Evolutionary conservation across 2,888 invertebrate species (phyloP).

Genomic region (Allacma fusca): DNA sequence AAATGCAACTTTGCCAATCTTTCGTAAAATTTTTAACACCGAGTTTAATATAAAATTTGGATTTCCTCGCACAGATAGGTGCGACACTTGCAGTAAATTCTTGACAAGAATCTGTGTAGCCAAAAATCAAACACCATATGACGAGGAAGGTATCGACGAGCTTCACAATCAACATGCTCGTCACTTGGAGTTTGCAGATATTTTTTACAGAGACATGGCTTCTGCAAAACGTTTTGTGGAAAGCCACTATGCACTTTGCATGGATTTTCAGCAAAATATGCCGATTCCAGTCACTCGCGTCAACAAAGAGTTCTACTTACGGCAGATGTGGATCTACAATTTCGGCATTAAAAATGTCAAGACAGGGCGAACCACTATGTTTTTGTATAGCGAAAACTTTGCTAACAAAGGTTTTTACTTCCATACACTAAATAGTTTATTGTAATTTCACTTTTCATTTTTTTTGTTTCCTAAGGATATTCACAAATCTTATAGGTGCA

Average conservation of each 20-base stretch:
- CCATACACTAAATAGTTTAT: too few species aligned
- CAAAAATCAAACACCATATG: too few species aligned
- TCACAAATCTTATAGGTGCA: too few species aligned
- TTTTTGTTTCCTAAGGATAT: too few species aligned
- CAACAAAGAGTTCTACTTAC: conserved; percentile 39
- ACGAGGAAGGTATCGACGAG: too few species aligned
- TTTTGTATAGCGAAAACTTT: conserved; percentile 33
- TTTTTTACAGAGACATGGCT: conserved; percentile 25
- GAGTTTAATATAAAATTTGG: conserved; percentile 44
- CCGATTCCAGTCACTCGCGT: conserved; percentile 46
- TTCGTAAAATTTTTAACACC: conserved; percentile 33
- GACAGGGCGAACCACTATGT: conserved; percentile 27
- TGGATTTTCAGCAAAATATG: conserved; percentile 49
- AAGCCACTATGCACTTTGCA: conserved; percentile 4
- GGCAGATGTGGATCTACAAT: conserved; percentile 46
- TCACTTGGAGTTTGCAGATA: conserved; percentile 13
- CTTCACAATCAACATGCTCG: too few species aligned
- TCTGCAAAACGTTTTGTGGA: neutral
- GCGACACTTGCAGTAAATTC: conserved; percentile 33
- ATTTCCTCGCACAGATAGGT: conserved; percentile 36
- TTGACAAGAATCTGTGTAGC: too few species aligned
- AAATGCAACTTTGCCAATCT: conserved; percentile 17
- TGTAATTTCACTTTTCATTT: too few species aligned
- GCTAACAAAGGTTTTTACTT: conserved; percentile 26
- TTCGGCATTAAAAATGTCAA: conserved; percentile 43